These are phyloP conservation scores for Euzetes globulus DNA, from an alignment of 2,888 invertebrate genomes.

Conservation along the genomic window DNA sequence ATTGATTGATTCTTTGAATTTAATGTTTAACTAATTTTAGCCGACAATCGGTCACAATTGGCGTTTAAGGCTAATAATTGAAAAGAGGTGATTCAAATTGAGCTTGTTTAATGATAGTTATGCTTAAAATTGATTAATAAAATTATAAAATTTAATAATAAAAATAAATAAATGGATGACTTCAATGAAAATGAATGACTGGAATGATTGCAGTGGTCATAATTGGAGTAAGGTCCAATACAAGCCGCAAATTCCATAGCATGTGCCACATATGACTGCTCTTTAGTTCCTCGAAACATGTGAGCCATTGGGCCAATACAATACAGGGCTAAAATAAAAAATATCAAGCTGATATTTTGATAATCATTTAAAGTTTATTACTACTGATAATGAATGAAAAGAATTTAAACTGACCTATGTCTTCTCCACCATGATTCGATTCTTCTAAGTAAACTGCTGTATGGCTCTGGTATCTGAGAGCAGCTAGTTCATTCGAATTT, in stretches of 20 bases:
- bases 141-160: too few species aligned
- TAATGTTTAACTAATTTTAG: too few species aligned
- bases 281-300: conserved; percentile 77
- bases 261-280: conserved; percentile 81
- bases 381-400: not conserved
- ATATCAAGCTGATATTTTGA: too few species aligned
- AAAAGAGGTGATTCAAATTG: too few species aligned
- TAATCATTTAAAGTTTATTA: not conserved
- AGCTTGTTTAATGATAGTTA: too few species aligned
- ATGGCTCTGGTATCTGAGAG: conserved; percentile 39
- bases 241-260: conserved; percentile 73
- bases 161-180: too few species aligned
- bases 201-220: not conserved
- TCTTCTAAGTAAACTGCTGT: conserved; percentile 38
- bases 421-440: conserved; percentile 49
- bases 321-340: conserved; percentile 34
- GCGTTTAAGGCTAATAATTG: too few species aligned
- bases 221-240: conserved; percentile 55
- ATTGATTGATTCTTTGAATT: too few species aligned
- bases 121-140: too few species aligned
- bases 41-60: too few species aligned
- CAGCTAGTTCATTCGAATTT: conserved; percentile 22
- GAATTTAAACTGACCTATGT: conserved; percentile 39
- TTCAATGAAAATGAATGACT: not conserved
- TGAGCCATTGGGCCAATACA: conserved; percentile 63